Evolutionary conservation across 2,797 vertebrate genomes (phyloP), one percentile per base, ranked within the genome.

Genomic region (Momotus momota): DNA sequence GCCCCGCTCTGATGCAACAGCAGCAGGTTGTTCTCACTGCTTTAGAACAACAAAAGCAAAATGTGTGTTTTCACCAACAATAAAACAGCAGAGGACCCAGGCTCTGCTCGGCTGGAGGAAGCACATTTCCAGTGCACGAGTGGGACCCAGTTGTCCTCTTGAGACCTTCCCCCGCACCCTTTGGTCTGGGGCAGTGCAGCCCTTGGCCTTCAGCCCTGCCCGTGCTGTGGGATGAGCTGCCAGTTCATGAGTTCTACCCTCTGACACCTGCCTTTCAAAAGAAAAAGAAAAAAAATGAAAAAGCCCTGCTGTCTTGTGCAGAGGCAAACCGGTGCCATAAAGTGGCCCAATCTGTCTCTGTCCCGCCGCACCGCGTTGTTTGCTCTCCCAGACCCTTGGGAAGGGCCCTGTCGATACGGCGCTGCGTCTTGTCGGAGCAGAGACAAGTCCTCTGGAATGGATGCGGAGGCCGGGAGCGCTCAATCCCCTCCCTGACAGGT

Each of bases 401-500:
- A 67, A 58, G 55, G 54, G 4, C 69, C 82, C 65, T 82, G 45
- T 90, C 85, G 14, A 67, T 83, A 27, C 85, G 65, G 38, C 29
- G 74, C 85, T 60, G 86, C 55, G 6, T 75, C 75, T 54, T 45
- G 35, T 67, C 23, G 2, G 16, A 12, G 79, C 62, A 1, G n/a
- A 35, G 69, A 18, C 20, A 12, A 43, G 73, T 29, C 46, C 82
- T 23, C 1, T 0, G 46, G 45, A 35, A 62, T 31, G 86, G 93
- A 40, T 75, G 69, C 16, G 82, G 74, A 60, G 46, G n/a, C 35
- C 25, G 86, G 90, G 83, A 84, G 65, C 1, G 46, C 92, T 93
- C 94, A 20, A 31, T 67, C 35, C 52, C 86, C 74, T 38, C 89
- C 94, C 84, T 51, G 94, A 12, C 91, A 96, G 96, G 94, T 82